phyloP scores from a whole-genome alignment of 2,113 vertebrate genomes.

The Bubo bubo region DNA sequence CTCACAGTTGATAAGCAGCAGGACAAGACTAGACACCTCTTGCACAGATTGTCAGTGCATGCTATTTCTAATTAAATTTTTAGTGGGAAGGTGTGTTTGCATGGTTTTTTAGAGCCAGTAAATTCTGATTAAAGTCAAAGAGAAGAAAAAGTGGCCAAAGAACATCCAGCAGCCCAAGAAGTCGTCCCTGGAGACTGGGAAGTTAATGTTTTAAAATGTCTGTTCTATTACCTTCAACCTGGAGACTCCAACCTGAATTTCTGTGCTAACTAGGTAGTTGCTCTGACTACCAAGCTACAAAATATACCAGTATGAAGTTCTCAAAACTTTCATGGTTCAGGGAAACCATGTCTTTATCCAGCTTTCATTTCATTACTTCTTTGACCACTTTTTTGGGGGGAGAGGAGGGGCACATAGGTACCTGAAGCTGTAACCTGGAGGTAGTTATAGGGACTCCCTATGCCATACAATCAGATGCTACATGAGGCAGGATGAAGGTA shows the following conservation, averaged over 20 bases:
- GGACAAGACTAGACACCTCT: background rate
- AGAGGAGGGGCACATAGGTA: background rate
- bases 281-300: background rate
- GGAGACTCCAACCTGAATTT: background rate
- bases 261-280: background rate
- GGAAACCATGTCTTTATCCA: background rate
- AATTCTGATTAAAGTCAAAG: background rate
- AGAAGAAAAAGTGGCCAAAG: background rate
- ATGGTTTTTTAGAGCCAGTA: background rate
- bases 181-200: background rate
- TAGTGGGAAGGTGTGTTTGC: background rate
- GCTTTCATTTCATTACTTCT: background rate
- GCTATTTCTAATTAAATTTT: background rate
- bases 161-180: background rate
- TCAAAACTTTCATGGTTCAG: background rate
- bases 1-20: background rate
- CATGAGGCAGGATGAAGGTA: background rate
- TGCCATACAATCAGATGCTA: background rate
- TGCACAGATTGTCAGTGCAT: accelerated
- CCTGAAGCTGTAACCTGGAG: background rate
- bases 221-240: background rate
- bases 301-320: background rate
- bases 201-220: background rate
- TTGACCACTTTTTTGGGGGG: background rate
- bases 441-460: background rate